Evolutionary conservation across 2,888 invertebrate species (phyloP).

Genomic region (Acronicta psi): DNA sequence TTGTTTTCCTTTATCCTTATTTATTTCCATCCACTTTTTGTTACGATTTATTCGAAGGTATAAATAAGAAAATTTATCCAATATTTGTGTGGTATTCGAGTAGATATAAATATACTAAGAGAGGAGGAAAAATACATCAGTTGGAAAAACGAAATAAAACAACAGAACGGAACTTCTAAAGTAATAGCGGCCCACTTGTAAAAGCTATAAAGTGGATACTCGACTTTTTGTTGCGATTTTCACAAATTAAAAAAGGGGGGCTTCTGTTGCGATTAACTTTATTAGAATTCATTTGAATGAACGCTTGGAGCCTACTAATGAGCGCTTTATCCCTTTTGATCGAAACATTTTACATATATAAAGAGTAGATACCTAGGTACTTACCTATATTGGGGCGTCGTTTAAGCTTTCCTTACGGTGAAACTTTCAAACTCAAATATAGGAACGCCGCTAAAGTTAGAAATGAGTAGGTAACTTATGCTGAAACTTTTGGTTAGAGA

Average conservation of each 20-base stretch:
- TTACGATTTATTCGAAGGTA: constrained; percentile 35
- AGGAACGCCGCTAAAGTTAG: constrained; percentile 28
- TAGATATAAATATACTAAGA: constrained; percentile 20
- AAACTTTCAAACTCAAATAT: constrained; percentile 33
- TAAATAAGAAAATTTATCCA: constrained; percentile 19
- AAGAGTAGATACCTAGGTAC: constrained; percentile 5
- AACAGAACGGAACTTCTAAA: constrained; percentile 41
- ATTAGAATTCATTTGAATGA: constrained; percentile 82
- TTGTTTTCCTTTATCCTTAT: constrained; percentile 32
- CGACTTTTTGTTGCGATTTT: constrained; percentile 61
- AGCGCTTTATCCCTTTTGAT: constrained; percentile 69
- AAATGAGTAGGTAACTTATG: constrained; percentile 38
- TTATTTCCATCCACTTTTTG: constrained; percentile 39
- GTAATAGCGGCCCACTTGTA: constrained; percentile 59
- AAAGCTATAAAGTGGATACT: constrained; percentile 67
- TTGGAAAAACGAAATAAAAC: constrained; percentile 43
- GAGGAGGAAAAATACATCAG: constrained; percentile 28
- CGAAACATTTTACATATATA: constrained; percentile 33
- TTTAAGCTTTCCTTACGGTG: constrained; percentile 18
- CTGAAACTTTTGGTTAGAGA: constrained; percentile 24
- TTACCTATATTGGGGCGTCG: constrained; percentile 3
- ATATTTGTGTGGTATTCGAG: constrained; percentile 40
- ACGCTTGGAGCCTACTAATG: constrained; percentile 75
- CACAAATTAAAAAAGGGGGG: constrained; percentile 73
- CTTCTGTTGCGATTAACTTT: constrained; percentile 78